Base-by-base conservation (phyloP, 2,888 invertebrate species). In the Glyphotaelius pellucidus region DNA sequence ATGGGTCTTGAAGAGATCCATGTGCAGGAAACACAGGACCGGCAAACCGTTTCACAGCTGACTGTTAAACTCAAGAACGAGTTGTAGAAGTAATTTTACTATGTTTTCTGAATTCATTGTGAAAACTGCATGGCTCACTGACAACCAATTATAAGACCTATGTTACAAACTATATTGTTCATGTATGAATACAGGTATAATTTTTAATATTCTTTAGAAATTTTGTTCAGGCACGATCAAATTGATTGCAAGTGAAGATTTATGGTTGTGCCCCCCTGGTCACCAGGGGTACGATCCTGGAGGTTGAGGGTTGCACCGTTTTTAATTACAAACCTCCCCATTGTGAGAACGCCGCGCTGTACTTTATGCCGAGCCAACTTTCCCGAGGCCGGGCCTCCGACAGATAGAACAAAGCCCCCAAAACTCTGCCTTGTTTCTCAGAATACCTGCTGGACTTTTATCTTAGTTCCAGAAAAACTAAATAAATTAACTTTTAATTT, bases 251-350 rank as follows among this genome's bases (percentile, higher is more conserved):
- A 67, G 25, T 67, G 25, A 19, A 67, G 19, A 19, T 25, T 7
- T 0, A 67, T 67, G 3, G 67, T 67, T 67, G 67, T 25, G 67
- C 9, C 67, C n/a, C 25, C 67, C 67, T 67, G 67, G 67, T n/a
- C 25, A 67, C 7, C 7, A 25, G 67, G 67, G 67, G 67, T 67
- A 67, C 9, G 7, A 67, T 67, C 67, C 67, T 67, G 67, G 42
- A 42, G 85, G n/a, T 30, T 25, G 89, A 90, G 92, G 84, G 80
- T 38, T 81, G 93, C 91, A 91, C 92, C 92, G 90, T 93, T 93
- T 93, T 93, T 93, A 92, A 93, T 93, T 93, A 93, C 91, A 91
- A 84, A 86, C 90, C 87, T 38, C 84, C 90, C 92, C 47, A 86
- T 85, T 90, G 92, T 90, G 90, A 91, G 90, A 42, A 47, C 32